A percentile compares a stretch with the other conserved stretches of the same genome.
Evolutionary conservation across 2,888 invertebrate genomes (phyloP).

Genomic region (Chorisops tibialis): DNA sequence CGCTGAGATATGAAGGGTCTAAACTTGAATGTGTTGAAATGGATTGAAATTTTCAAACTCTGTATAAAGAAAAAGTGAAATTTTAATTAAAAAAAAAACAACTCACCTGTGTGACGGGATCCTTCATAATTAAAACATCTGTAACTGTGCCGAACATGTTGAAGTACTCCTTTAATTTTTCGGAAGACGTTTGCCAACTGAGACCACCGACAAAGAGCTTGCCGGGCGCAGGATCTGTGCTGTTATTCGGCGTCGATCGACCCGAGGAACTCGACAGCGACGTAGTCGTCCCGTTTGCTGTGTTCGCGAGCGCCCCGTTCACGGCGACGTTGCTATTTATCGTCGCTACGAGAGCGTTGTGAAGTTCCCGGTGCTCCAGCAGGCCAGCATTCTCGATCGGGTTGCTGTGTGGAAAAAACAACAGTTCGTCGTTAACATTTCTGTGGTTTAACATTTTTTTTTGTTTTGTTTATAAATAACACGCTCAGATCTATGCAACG

Average conservation of each 20-base stretch:
- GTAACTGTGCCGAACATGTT: conserved; percentile 89
- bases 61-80: too few species aligned
- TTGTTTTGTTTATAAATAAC: too few species aligned
- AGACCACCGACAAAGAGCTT: conserved; percentile 89
- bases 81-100: background rate
- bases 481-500: too few species aligned
- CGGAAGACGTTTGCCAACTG: conserved; percentile 90
- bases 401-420: conserved; percentile 53
- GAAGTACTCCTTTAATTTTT: conserved; percentile 88
- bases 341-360: conserved; percentile 55
- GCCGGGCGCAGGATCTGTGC: conserved; percentile 71
- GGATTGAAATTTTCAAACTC: too few species aligned
- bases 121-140: conserved; percentile 91
- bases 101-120: conserved; percentile 85
- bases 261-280: conserved; percentile 67
- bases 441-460: conserved; percentile 27
- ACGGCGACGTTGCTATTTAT: conserved; percentile 51
- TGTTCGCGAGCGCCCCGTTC: conserved; percentile 48
- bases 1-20: too few species aligned
- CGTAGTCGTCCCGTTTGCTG: conserved; percentile 45
- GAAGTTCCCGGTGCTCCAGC: conserved; percentile 49
- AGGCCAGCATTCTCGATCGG: conserved; percentile 55
- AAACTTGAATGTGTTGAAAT: too few species aligned
- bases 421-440: conserved; percentile 32
- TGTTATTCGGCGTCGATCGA: conserved; percentile 67